phyloP scores from a whole-genome alignment of 2,113 vertebrate genomes.

The Talpa occidentalis region DNA sequence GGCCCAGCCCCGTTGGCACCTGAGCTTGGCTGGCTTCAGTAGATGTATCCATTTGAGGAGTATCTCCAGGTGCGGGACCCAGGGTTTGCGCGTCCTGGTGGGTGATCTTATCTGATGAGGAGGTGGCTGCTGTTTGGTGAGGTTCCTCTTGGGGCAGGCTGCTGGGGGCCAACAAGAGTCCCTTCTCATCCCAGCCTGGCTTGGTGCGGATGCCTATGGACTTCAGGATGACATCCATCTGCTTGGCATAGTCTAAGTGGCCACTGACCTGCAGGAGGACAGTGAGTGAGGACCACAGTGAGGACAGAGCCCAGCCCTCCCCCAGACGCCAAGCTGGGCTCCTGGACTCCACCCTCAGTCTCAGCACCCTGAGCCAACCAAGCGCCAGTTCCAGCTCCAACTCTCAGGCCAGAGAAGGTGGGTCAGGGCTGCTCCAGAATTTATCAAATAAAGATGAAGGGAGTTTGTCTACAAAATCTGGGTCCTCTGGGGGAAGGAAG shows the following conservation, averaged over 20 bases:
- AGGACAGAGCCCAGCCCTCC: not conserved
- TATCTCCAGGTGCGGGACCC: not conserved
- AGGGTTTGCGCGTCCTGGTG: conserved; percentile 3
- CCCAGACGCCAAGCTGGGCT: not conserved
- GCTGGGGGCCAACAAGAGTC: conserved; percentile 70
- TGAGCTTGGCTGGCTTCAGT: not conserved
- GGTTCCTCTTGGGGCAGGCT: conserved; percentile 36
- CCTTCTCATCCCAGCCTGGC: conserved; percentile 76
- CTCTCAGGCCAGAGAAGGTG: not conserved
- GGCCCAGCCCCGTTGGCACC: not conserved
- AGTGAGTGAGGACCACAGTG: not conserved
- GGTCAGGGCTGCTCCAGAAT: not conserved
- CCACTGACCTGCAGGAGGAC: conserved; percentile 91
- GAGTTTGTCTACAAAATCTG: not conserved
- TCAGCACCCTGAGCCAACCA: not conserved
- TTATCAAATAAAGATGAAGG: not conserved
- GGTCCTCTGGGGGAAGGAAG: not conserved
- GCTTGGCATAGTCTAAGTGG: conserved; percentile 98
- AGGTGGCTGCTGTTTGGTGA: rapidly evolving
- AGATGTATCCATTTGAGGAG: not conserved
- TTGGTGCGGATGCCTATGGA: conserved; percentile 93
- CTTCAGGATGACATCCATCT: conserved; percentile 95
- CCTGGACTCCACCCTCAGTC: not conserved
- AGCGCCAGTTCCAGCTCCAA: not conserved
- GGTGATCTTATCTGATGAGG: not conserved